Evolutionary conservation across 2,888 invertebrate genomes (phyloP).

Genomic region (Odontomyia ornata): DNA sequence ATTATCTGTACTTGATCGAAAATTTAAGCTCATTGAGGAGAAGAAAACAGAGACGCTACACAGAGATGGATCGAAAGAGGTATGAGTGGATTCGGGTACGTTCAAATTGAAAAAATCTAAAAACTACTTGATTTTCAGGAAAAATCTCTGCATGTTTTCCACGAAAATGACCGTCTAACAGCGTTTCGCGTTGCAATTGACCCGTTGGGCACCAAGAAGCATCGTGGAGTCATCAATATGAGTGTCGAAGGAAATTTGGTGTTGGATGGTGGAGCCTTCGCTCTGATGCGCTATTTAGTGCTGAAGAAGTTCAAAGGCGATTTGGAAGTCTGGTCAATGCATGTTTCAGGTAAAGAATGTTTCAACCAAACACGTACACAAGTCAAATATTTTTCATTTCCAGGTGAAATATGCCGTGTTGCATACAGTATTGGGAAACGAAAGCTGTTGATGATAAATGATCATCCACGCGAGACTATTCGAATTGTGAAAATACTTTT

Average conservation of each 20-base stretch:
- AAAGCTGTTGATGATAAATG: slow-evolving; percentile 39
- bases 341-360: slow-evolving; percentile 28
- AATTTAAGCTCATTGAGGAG: slow-evolving; percentile 23
- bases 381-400: too few relatives aligned
- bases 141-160: slow-evolving; percentile 30
- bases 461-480: slow-evolving; percentile 34
- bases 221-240: slow-evolving; percentile 17
- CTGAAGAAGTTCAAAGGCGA: slow-evolving; percentile 17
- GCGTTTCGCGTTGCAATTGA: background rate
- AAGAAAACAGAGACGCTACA: slow-evolving; percentile 28
- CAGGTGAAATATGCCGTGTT: slow-evolving; percentile 45
- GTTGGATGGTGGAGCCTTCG: slow-evolving; percentile 30
- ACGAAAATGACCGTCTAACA: background rate
- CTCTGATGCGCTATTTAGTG: slow-evolving; percentile 37
- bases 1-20: background rate
- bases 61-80: background rate
- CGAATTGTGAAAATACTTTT: slow-evolving; percentile 40
- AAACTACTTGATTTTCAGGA: slow-evolving; percentile 36
- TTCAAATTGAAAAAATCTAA: background rate
- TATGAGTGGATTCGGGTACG: too few relatives aligned
- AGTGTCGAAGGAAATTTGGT: slow-evolving; percentile 9
- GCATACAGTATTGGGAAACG: slow-evolving; percentile 43
- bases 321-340: slow-evolving; percentile 28
- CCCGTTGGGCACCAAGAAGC: background rate
- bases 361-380: too few relatives aligned